Conservation (phyloP, 2,797 vertebrate species). For the Eremophila alpestris region DNA sequence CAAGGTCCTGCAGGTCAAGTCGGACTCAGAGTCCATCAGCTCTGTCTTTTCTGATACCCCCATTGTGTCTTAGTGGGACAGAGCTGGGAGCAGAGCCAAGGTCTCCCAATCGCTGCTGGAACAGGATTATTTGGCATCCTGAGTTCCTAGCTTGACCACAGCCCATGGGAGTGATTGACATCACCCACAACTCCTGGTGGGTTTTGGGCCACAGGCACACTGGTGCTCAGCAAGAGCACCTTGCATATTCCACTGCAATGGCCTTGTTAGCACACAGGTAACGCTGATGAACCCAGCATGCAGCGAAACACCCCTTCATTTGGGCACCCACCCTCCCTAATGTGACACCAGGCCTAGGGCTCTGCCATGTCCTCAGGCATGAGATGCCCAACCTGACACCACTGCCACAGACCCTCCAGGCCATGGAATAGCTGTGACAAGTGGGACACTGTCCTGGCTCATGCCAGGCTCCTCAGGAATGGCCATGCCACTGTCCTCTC, state of each 20-base stretch:
- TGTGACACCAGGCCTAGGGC: not conserved
- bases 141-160: not conserved
- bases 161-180: rapidly evolving
- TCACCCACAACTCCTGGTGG: not conserved
- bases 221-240: not conserved
- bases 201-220: not conserved
- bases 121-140: not conserved
- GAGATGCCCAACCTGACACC: not conserved
- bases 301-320: not conserved
- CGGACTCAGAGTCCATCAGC: slow-evolving; percentile 82
- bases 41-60: slow-evolving; percentile 86
- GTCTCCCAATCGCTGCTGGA: rapidly evolving
- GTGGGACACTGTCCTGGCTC: not conserved
- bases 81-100: not conserved
- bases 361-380: rapidly evolving
- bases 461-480: not conserved
- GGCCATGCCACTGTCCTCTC: rapidly evolving
- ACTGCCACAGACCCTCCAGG: not conserved
- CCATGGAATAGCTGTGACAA: not conserved
- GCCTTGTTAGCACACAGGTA: not conserved
- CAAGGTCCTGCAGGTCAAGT: slow-evolving; percentile 75
- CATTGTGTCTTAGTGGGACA: slow-evolving; percentile 78
- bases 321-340: not conserved
- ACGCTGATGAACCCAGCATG: not conserved
- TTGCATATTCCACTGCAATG: not conserved